Base-by-base conservation (phyloP, 2,888 invertebrate genomes). In the Heliconius ethilla region DNA sequence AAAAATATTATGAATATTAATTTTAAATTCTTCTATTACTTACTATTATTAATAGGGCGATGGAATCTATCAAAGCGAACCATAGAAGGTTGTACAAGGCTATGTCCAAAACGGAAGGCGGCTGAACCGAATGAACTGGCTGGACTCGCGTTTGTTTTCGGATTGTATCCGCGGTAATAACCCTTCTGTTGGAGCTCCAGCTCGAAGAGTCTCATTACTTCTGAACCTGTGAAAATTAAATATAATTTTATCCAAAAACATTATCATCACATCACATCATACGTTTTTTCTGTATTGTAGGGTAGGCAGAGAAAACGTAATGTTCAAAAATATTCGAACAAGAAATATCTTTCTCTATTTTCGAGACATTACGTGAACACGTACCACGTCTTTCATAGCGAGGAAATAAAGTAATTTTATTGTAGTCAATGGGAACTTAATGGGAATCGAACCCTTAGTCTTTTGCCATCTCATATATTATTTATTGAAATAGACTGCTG, bases 61-160 rank as follows among this genome's bases (percentile, higher is more conserved):
- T 97, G 97, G 83, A 96, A 95, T 13, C 95, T 94, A 84, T 97
- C 97, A 84, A 95, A 96, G 80, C 98, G 95, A 81, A 97, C 93
- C 87, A 98, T 97, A 15, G 96, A 96, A 10, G 96, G 95, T 86
- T 98, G 97, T 5, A 98, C 97, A 81, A 98, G 91, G 67, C 98
- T 98, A 88, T 98, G 98, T 0, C 98, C 98, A 88, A 98, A 98
- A 33, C 98, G 95, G 89, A 97, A 98, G 4, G 98, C 98, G 0
- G 98, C 97, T 0, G 97, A 95, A 0, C 97, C 96, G 89, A 98
- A 98, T 0, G 96, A 95, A 88, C 97, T 98, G 1, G 97, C 97
- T 0, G 97, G 95, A 4, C 96, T 96, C 0, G 97, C 96, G 91
- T 97, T 97, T 3, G 96, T 92, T 81, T 95, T 95, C 0, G 95